phyloP scores from a whole-genome alignment of 2,797 vertebrate genomes.

The Neosalanx taihuensis region DNA sequence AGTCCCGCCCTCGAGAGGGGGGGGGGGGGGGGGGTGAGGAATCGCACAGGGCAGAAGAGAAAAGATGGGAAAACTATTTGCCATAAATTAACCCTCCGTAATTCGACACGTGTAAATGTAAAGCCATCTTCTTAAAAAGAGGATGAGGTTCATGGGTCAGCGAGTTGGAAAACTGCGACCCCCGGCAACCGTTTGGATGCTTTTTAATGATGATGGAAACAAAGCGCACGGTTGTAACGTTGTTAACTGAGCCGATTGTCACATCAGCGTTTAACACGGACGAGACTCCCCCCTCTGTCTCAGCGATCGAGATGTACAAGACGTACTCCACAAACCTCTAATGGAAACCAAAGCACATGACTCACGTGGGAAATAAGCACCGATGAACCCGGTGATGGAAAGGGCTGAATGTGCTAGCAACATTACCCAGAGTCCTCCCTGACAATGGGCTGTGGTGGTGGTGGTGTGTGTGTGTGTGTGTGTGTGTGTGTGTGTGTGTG shows the following conservation, averaged over 20 bases:
- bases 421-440: constrained; percentile 64
- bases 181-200: background rate
- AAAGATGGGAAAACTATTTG: too few species aligned
- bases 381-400: constrained; percentile 68
- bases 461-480: constrained; percentile 46
- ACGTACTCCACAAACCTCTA: constrained; percentile 62
- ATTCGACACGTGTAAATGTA: background rate
- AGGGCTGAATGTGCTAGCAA: constrained; percentile 66
- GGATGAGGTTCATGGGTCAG: background rate
- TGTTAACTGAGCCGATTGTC: background rate
- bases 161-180: background rate
- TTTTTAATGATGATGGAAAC: background rate
- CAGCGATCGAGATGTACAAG: constrained; percentile 33
- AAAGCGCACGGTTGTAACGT: background rate
- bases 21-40: too few species aligned
- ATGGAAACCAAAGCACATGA: constrained; percentile 61
- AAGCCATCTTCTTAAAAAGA: background rate
- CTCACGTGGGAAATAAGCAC: constrained; percentile 73
- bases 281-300: background rate
- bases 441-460: constrained; percentile 22
- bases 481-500: background rate
- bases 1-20: too few species aligned
- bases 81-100: constrained; percentile 18
- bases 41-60: too few species aligned
- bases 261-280: background rate